Evolutionary conservation across 2,797 vertebrate genomes (phyloP).

Genomic region (Bufotes viridis): DNA sequence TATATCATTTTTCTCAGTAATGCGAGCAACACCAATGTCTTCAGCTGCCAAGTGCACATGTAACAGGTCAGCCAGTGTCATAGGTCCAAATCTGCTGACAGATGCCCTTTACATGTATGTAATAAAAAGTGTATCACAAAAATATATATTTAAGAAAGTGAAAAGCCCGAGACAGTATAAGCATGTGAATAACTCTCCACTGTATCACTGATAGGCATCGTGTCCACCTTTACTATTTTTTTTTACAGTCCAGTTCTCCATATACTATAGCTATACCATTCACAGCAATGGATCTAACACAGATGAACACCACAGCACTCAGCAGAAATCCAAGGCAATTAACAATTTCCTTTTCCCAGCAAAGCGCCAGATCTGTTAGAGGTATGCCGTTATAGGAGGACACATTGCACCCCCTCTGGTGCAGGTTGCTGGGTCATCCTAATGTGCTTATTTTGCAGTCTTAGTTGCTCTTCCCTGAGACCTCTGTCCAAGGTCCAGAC

Average conservation of each 20-base stretch:
- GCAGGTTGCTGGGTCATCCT: constrained; percentile 21
- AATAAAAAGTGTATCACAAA: background rate
- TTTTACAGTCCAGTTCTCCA: background rate
- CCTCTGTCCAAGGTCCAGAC: constrained; percentile 57
- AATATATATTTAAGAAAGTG: background rate
- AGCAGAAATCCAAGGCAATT: constrained; percentile 15
- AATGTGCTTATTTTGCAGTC: constrained; percentile 48
- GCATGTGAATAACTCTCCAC: background rate
- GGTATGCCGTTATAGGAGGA: background rate
- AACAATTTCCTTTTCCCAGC: background rate
- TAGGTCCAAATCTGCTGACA: too few relatives aligned
- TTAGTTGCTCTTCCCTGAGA: constrained; percentile 21
- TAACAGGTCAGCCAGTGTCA: too few relatives aligned
- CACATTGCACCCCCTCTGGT: constrained; percentile 14
- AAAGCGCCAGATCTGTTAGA: background rate
- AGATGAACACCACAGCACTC: background rate
- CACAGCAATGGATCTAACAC: background rate
- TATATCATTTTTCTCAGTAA: too few relatives aligned
- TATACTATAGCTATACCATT: background rate
- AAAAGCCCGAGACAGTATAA: background rate
- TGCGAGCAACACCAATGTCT: too few relatives aligned
- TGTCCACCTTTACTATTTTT: background rate
- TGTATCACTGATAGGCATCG: background rate
- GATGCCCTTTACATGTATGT: background rate
- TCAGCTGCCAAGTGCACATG: too few relatives aligned